phyloP scores from a whole-genome alignment of 2,113 vertebrate species.

The Myrmecophaga tridactyla region DNA sequence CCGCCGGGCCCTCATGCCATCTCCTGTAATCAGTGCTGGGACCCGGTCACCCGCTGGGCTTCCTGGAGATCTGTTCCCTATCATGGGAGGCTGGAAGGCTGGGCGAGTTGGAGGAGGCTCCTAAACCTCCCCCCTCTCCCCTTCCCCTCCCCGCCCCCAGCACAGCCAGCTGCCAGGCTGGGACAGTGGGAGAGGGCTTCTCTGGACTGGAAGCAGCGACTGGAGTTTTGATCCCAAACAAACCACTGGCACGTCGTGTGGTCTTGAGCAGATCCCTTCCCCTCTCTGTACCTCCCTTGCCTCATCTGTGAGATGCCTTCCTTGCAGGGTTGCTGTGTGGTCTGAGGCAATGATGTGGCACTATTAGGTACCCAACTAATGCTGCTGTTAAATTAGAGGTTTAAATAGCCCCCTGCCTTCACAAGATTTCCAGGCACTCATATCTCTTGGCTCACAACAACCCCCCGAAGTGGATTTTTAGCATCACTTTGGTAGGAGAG shows the following conservation, averaged over 20 bases:
- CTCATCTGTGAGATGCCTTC: not conserved
- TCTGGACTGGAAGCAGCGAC: not conserved
- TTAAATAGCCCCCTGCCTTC: not conserved
- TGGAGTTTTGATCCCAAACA: not conserved
- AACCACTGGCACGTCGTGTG: not conserved
- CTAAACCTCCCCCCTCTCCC: not conserved
- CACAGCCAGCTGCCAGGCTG: not conserved
- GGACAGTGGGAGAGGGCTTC: not conserved
- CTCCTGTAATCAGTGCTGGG: slow-evolving; percentile 72
- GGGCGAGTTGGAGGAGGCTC: not conserved
- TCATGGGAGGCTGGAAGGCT: not conserved
- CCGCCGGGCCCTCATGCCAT: slow-evolving; percentile 54
- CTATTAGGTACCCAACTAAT: not conserved
- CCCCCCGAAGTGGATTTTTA: not conserved
- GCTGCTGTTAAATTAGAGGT: not conserved
- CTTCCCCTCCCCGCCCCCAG: not conserved
- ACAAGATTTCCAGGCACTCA: not conserved
- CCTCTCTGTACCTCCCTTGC: not conserved
- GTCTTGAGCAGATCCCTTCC: not conserved
- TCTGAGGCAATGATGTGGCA: not conserved
- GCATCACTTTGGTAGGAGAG: not conserved
- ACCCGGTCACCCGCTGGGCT: slow-evolving; percentile 71
- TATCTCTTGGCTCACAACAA: not conserved
- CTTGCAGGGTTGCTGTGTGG: not conserved
- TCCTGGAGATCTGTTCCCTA: slow-evolving; percentile 66